A percentile compares a stretch with the other conserved stretches of the same genome.
phyloP scores from a whole-genome alignment of 2,113 vertebrate species.

The Gracilinanus agilis region DNA sequence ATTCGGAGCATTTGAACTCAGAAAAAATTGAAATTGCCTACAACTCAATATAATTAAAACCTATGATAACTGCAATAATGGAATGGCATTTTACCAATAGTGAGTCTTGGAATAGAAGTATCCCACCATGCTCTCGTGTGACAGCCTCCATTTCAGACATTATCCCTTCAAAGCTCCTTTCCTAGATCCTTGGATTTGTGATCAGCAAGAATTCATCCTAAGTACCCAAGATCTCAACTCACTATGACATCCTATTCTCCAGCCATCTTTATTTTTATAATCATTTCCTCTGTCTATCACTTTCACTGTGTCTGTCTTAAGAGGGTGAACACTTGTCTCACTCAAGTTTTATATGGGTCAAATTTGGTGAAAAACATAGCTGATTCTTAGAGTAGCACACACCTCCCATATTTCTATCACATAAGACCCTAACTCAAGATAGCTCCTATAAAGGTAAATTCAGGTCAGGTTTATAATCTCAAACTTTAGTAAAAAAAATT shows the following conservation, averaged over 20 bases:
- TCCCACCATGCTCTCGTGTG: background rate
- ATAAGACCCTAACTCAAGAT: background rate
- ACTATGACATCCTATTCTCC: background rate
- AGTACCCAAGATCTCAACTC: background rate
- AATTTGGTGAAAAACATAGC: background rate
- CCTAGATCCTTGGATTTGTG: background rate
- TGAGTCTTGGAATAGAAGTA: background rate
- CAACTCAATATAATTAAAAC: background rate
- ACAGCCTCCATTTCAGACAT: background rate
- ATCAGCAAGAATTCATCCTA: background rate
- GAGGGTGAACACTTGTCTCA: background rate
- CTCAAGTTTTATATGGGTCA: background rate
- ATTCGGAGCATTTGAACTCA: background rate
- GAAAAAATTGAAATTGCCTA: background rate
- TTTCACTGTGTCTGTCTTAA: background rate
- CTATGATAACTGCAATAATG: background rate
- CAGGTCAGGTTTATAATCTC: slow-evolving; percentile 40
- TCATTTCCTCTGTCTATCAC: background rate
- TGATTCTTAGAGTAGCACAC: background rate
- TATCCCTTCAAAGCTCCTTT: background rate
- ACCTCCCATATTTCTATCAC: background rate
- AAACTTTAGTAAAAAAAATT: slow-evolving; percentile 62
- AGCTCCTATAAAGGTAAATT: slow-evolving; percentile 17
- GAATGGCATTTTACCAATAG: background rate
- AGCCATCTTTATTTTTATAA: background rate